Conservation (phyloP, 2,797 vertebrate genomes). For the Chrosomus eos region DNA sequence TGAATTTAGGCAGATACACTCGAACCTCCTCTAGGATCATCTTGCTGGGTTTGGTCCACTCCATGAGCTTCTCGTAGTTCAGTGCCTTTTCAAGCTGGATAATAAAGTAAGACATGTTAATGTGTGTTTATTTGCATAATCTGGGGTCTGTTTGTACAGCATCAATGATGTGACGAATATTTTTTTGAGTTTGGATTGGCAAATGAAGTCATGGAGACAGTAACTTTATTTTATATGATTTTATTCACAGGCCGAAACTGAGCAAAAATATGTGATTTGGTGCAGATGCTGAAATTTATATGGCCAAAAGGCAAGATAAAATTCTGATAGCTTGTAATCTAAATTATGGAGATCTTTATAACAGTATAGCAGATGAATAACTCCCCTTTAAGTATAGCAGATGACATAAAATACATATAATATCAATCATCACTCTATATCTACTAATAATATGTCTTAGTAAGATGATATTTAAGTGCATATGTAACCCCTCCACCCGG, state of each 20-base stretch:
- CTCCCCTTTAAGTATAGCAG: background rate
- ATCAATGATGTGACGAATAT: background rate
- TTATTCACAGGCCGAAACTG: background rate
- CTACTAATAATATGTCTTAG: background rate
- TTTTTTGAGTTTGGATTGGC: background rate
- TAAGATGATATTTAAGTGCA: background rate
- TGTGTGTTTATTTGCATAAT: background rate
- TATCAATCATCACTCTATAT: background rate
- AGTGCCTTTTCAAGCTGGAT: conserved; percentile 17
- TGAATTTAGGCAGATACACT: conserved; percentile 26
- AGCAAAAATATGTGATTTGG: background rate
- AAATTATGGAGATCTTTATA: background rate
- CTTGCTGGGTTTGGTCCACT: conserved; percentile 23
- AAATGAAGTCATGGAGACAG: background rate
- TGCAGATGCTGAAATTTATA: background rate
- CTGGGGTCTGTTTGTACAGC: background rate
- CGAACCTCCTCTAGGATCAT: background rate
- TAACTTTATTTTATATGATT: background rate
- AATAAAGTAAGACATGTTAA: background rate
- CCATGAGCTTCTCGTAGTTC: conserved; percentile 18
- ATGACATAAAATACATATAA: background rate
- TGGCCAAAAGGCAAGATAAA: background rate
- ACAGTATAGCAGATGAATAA: background rate
- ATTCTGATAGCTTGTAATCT: background rate
- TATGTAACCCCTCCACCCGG: too few species aligned